phyloP scores from a whole-genome alignment of 2,113 vertebrate genomes.

The Xiphophorus maculatus region DNA sequence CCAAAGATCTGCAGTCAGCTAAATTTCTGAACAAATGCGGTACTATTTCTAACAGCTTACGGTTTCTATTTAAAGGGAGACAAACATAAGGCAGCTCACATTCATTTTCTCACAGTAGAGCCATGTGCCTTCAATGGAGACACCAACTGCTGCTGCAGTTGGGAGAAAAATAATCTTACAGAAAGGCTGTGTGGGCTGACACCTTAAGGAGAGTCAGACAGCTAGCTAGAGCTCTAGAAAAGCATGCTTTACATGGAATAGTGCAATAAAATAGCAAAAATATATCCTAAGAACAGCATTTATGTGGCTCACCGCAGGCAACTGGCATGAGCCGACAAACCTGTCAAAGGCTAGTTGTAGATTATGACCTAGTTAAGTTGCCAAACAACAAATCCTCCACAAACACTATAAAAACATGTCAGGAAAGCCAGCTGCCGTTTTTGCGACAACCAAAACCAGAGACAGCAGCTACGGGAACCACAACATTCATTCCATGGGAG shows the following conservation, averaged over 20 bases:
- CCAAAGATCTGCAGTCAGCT: conserved; percentile 8
- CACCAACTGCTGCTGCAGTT: conserved; percentile 35
- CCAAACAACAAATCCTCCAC: conserved; percentile 6
- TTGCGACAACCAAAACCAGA: conserved; percentile 6
- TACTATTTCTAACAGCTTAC: conserved; percentile 14
- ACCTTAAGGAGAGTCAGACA: not conserved
- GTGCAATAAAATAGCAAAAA: not conserved
- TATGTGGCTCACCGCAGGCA: not conserved
- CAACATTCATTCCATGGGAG: conserved; percentile 17
- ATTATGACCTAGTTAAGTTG: not conserved
- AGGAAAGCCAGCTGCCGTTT: conserved; percentile 15
- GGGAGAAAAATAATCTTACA: conserved; percentile 12
- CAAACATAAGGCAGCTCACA: conserved; percentile 32
- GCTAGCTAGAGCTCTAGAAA: no score
- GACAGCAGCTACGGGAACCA: conserved; percentile 32
- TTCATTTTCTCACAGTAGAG: conserved; percentile 44
- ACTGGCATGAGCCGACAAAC: not conserved
- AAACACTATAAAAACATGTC: conserved; percentile 3
- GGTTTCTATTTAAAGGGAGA: conserved; percentile 8
- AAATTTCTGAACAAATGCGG: conserved; percentile 10
- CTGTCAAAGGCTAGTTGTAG: not conserved
- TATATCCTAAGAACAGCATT: not conserved
- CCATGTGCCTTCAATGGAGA: conserved; percentile 36
- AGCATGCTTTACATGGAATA: not conserved
- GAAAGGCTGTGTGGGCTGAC: conserved; percentile 5